A percentile compares a stretch with the other conserved stretches of the same genome.
Conservation (phyloP, 2,113 vertebrate species). For the Perca flavescens region DNA sequence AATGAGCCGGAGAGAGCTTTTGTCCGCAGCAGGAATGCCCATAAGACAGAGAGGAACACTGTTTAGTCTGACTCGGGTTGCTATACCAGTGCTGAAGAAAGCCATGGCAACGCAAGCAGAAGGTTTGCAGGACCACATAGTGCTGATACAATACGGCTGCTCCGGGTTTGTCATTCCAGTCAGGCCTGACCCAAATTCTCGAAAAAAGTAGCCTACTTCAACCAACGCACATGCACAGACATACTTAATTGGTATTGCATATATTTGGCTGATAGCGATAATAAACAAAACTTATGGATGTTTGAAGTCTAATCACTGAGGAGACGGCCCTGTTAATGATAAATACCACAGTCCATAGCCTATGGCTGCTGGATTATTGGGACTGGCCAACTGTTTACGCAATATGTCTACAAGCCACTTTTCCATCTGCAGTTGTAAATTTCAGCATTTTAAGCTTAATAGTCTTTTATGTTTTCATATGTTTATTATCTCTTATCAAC, state of each 20-base stretch:
- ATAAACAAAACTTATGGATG: slow-evolving; percentile 73
- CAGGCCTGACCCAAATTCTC: slow-evolving; percentile 85
- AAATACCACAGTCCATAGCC: slow-evolving; percentile 56
- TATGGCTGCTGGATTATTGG: slow-evolving; percentile 64
- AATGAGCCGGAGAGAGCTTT: slow-evolving; percentile 74
- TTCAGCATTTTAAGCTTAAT: slow-evolving; percentile 64
- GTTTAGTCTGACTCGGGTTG: slow-evolving; percentile 78
- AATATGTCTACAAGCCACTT: slow-evolving; percentile 61
- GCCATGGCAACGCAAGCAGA: slow-evolving; percentile 85
- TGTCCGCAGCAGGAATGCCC: slow-evolving; percentile 75
- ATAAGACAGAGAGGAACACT: slow-evolving; percentile 74
- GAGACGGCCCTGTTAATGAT: slow-evolving; percentile 62
- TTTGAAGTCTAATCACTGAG: slow-evolving; percentile 77
- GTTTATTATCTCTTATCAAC: slow-evolving; percentile 73
- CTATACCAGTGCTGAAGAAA: slow-evolving; percentile 74
- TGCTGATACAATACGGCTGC: slow-evolving; percentile 67
- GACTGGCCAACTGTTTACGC: slow-evolving; percentile 64
- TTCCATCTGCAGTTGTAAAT: slow-evolving; percentile 54
- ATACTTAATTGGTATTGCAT: slow-evolving; percentile 50
- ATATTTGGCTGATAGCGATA: slow-evolving; percentile 62
- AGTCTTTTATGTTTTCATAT: slow-evolving; percentile 65
- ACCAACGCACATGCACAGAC: slow-evolving; percentile 41
- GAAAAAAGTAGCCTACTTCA: slow-evolving; percentile 69
- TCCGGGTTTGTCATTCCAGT: slow-evolving; percentile 83
- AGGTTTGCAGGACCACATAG: slow-evolving; percentile 74